Conservation (phyloP, 2,113 vertebrate genomes). For the Philantomba maxwellii region DNA sequence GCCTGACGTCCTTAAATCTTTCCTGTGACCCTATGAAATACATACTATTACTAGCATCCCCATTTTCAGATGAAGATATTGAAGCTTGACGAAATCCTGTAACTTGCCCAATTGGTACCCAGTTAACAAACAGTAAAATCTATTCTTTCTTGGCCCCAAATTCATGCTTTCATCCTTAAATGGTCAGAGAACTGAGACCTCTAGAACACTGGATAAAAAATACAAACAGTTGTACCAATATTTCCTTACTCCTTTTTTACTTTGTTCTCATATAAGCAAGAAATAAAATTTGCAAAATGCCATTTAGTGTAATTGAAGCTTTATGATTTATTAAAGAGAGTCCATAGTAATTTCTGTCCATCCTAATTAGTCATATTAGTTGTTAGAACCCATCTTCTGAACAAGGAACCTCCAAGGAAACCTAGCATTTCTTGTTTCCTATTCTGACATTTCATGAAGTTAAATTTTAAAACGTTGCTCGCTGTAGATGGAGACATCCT, state of each 20-base stretch:
- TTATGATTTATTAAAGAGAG: fast-evolving
- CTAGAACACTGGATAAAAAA: too few relatives aligned
- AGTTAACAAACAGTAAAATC: fast-evolving
- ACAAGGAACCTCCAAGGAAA: background rate
- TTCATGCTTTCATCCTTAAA: background rate
- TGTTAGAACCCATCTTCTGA: background rate
- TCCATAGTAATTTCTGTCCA: background rate
- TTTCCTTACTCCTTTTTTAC: fast-evolving
- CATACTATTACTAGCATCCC: too few relatives aligned
- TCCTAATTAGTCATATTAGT: fast-evolving
- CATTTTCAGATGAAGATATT: background rate
- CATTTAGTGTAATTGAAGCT: fast-evolving
- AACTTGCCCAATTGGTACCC: fast-evolving
- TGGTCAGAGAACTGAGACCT: background rate
- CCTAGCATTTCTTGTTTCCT: background rate
- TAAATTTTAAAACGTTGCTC: background rate
- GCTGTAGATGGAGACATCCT: background rate
- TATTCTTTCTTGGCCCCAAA: background rate
- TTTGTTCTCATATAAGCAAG: fast-evolving
- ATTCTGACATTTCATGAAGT: background rate
- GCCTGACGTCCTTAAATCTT: background rate
- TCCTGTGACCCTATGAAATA: background rate
- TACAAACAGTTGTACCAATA: fast-evolving
- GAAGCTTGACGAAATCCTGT: background rate
- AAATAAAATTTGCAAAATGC: background rate